Evolutionary conservation across 2,888 invertebrate species (phyloP), one percentile per base, ranked within the genome.

Genomic region (Neocrepidodera transversa): DNA sequence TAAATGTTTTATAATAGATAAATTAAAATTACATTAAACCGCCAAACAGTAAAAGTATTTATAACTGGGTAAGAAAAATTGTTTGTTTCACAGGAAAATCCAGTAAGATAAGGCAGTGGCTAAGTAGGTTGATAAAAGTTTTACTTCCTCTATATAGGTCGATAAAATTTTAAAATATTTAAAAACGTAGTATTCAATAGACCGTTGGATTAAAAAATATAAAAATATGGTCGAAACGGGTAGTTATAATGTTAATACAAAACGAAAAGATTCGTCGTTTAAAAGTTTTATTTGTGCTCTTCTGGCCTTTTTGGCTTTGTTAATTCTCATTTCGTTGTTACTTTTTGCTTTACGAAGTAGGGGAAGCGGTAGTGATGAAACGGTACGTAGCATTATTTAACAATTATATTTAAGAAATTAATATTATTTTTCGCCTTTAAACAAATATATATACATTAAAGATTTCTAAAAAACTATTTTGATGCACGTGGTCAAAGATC

Each of bases 281-380:
- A 59, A 52, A 57, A 67, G 62, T 10, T 65, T 64, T 26, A 63
- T 68, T 16, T 68, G 64, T 51, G 60, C 64, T 13, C 58, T 68
- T 26, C 45, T 66, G 23, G 58, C 65, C 7, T 68, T 68, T 45
- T 43, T 66, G 28, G 57, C 51, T 5, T 32, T 68, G 42, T 62
- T 64, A 38, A 49, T 65, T 20, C 35, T 64, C 4, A 62, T 68
- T 23, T 64, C 63, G 30, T 28, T 68, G 45, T 13, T 59, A 16
- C 43, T 62, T 6, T 36, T 18, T 10, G 28, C 47, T 2, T 52
- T 52, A 8, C 38, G 36, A 13, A 42, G 26, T 11, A 45, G 11
- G 16, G 18, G 26, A 14, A 16, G 6, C 13, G 17, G 38, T 11
- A 13, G 11, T 35, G 28, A 28, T 28, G 28, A 28, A 8, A 2